phyloP scores from a whole-genome alignment of 2,113 vertebrate species.

The Oncorhynchus kisutch region DNA sequence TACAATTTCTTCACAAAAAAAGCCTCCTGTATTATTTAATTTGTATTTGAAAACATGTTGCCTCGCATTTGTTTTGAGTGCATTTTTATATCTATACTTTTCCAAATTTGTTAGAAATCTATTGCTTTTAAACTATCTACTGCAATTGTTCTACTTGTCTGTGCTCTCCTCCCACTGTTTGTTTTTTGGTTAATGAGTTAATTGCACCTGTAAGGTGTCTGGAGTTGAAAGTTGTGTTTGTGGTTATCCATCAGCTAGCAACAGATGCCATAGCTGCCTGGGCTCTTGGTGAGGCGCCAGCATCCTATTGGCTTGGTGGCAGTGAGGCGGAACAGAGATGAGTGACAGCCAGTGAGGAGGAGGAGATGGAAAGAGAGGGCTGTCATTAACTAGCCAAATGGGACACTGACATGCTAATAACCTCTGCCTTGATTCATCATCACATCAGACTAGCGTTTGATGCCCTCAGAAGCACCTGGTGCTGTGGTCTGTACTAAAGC shows the following conservation, averaged over 20 bases:
- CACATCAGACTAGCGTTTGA: slow-evolving; percentile 27
- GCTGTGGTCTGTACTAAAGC: slow-evolving; percentile 1
- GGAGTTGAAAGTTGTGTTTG: slow-evolving; percentile 66
- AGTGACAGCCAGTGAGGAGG: slow-evolving; percentile 69
- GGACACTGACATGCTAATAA: slow-evolving; percentile 69
- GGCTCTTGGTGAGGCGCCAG: slow-evolving; percentile 71
- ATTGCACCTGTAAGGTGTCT: slow-evolving; percentile 73
- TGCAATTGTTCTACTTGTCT: slow-evolving; percentile 1
- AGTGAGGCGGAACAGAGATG: slow-evolving; percentile 76
- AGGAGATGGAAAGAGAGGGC: slow-evolving; percentile 5
- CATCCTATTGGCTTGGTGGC: slow-evolving; percentile 62
- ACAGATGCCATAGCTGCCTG: slow-evolving; percentile 57
- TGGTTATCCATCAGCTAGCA: slow-evolving; percentile 71
- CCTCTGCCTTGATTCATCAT: slow-evolving; percentile 60
- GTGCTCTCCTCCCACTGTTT: slow-evolving; percentile 15
- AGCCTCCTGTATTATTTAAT: too few species aligned
- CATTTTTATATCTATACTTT: too few species aligned
- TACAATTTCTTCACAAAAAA: too few species aligned
- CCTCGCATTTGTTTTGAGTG: too few species aligned
- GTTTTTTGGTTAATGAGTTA: slow-evolving; percentile 48
- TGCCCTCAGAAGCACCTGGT: slow-evolving; percentile 54
- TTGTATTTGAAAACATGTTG: too few species aligned
- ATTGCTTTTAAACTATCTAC: too few species aligned
- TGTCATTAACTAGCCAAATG: slow-evolving; percentile 56
- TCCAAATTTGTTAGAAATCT: too few species aligned